phyloP scores from a whole-genome alignment of 2,888 invertebrate genomes.

The Asteroscopus sphinx region DNA sequence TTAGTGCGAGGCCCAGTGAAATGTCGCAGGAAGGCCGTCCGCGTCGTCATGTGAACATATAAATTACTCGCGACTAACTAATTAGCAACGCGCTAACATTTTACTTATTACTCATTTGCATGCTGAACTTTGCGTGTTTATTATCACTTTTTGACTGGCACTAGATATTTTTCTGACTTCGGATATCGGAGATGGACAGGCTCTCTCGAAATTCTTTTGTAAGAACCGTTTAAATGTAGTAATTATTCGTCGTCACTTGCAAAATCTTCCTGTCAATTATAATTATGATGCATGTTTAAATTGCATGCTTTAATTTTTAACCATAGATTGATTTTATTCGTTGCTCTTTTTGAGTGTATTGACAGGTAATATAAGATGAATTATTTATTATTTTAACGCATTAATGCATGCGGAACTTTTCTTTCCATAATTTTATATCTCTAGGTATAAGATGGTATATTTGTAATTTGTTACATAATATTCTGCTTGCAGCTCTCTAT shows the following conservation, averaged over 20 bases:
- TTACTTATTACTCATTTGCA: conserved; percentile 25
- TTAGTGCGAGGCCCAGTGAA: conserved; percentile 50
- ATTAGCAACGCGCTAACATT: conserved; percentile 45
- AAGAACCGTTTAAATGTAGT: conserved; percentile 23
- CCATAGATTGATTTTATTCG: conserved; percentile 4
- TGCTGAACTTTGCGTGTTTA: conserved; percentile 33
- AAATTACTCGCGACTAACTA: conserved; percentile 37
- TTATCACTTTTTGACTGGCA: conserved; percentile 31
- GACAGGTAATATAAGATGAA: no score
- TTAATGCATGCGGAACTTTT: no score
- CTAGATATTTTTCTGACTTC: conserved; percentile 24
- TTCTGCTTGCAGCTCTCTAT: no score
- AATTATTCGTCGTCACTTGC: conserved; percentile 31
- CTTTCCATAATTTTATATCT: no score
- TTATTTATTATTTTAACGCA: no score
- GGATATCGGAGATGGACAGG: conserved; percentile 27
- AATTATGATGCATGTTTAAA: conserved; percentile 19
- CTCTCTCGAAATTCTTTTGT: conserved; percentile 43
- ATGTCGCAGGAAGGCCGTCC: conserved; percentile 54
- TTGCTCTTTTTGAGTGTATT: conserved; percentile 1
- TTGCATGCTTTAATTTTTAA: conserved; percentile 29
- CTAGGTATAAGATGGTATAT: no score
- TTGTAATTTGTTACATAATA: no score
- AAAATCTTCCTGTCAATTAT: conserved; percentile 29
- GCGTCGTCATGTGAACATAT: conserved; percentile 24